These are phyloP conservation scores for Pomatorhinus ruficollis DNA, from an alignment of 2,113 vertebrate species.

Conservation along the genomic window DNA sequence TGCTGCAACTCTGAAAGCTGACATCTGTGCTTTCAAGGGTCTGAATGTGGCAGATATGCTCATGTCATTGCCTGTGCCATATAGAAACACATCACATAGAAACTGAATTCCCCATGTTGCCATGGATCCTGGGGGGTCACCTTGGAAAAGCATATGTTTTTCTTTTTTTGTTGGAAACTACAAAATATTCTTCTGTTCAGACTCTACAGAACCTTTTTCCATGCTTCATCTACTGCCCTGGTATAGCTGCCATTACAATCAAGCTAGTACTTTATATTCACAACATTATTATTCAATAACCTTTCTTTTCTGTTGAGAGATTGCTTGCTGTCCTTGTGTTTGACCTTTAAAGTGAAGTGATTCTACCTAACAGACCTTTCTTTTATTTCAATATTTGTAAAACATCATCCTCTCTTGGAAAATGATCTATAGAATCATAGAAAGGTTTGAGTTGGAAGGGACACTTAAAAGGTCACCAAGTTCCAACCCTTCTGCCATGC, in stretches of 20 bases:
- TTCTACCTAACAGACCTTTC: background rate
- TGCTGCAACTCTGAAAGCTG: background rate
- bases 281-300: background rate
- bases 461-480: background rate
- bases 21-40: background rate
- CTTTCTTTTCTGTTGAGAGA: background rate
- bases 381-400: background rate
- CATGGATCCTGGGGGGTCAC: background rate
- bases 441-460: background rate
- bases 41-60: background rate
- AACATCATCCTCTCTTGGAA: background rate
- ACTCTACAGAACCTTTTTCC: background rate
- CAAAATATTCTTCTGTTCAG: background rate
- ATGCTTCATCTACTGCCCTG: background rate
- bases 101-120: background rate
- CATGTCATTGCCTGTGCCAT: background rate
- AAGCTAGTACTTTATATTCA: background rate
- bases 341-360: background rate
- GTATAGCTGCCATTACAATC: background rate
- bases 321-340: background rate
- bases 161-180: background rate
- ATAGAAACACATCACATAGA: background rate
- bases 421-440: background rate
- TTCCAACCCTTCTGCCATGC: background rate
- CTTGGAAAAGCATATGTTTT: background rate